Base-by-base conservation (phyloP, 2,113 vertebrate genomes). In the Cottus gobio region DNA sequence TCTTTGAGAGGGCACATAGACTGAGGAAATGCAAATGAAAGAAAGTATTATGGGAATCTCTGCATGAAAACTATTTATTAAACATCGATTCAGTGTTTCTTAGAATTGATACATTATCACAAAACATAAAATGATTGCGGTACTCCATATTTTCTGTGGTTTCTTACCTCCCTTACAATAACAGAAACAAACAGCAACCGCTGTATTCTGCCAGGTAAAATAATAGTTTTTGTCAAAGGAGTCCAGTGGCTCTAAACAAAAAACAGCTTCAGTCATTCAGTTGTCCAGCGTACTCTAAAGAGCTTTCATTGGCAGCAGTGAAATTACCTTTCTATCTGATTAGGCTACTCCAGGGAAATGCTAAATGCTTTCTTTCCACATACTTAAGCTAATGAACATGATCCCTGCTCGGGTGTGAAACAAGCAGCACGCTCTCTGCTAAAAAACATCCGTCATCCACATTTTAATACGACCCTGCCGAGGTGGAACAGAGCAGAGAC, bases 391-490 rank as follows among this genome's bases (percentile, higher is more conserved):
- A 78, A 90, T 87, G 80, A 76, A 74, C 67, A 65, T 5, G 34
- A 63, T 30, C 31, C 5, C 31, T 34, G 39, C 48, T 77, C 22
- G n/a, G 20, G 65, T 74, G 24, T 65, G 62, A 87, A 80, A 82
- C 24, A 2, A 69, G 48, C 83, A 50, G 13, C 48, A 7, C 3
- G 44, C 52, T 26, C 9, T 16, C 30, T 39, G 30, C 28, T 20
- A 66, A 50, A 22, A 83, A 79, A 34, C 75, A 86, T 93, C 77
- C 39, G 24, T 94, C 89, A 87, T 85, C 75, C 62, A 26, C 15
- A 69, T 61, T 57, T 80, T 87, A 89, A 90, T 91, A 54, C 37
- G n/a, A 66, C 68, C 63, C 64, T 77, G 86, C 93, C 91, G 93
- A 86, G 79, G 79, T 87, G 89, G 79, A 94, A 88, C 87, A 50